Evolutionary conservation across 2,888 invertebrate species (phyloP), one percentile per base, ranked within the genome.

Genomic region (Rosalia funebris): DNA sequence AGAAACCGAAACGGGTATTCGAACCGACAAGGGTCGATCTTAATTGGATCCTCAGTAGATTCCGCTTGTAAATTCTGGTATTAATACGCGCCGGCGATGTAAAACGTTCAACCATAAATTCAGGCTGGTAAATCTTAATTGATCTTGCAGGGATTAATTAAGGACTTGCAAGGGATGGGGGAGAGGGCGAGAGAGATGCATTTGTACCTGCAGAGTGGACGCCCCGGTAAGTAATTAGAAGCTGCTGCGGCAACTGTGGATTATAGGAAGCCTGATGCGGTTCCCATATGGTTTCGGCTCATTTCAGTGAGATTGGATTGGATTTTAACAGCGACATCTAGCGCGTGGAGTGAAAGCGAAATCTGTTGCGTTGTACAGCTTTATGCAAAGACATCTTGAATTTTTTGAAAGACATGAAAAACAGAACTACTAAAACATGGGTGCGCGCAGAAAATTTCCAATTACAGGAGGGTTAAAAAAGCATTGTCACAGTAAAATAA

Each of bases 121-220:
- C 48, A 5, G 45, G 17, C 48, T 41, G 55, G 47, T 44, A 55
- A 55, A 55, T 60, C 60, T 60, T 55, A 60, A 60, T 60, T 60
- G 55, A 55, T 55, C 60, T 55, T 55, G 31, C 55, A 20, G 44
- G 55, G 50, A 60, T 60, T 55, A 60, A 60, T 60, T 55, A 60
- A 45, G 37, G 48, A 44, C 60, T 50, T 60, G 36, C 12, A 47
- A 17, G 20, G 45, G 44, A 31, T 55, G 55, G 48, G 34, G n/a
- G 37, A 31, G 19, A 45, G 32, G 48, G 34, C 14, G 47, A 34
- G 19, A 34, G 10, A 2, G 19, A 41, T 50, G 39, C 46, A 41
- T 39, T 31, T 37, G 14, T 46, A 47, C 56, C 46, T 39, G 56
- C 11, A 42, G 25, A 20, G 45, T 36, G 44, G 31, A 55, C 50